Base-by-base conservation (phyloP, 2,113 vertebrate species). In the Malurus melanocephalus region DNA sequence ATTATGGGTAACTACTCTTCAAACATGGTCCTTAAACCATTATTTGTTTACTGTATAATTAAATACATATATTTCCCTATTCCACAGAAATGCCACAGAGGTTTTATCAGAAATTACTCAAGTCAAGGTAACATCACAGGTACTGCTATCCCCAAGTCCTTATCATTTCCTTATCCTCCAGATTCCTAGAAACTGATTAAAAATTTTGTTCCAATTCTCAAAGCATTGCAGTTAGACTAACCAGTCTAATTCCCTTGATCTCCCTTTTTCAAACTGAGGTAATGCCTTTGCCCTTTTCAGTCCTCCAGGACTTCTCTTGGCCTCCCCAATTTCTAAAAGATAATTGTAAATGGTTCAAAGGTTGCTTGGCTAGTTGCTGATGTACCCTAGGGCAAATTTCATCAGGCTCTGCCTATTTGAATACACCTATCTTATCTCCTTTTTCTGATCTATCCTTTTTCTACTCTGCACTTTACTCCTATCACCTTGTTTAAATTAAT, bases 281-380 rank as follows among this genome's bases (percentile, higher is more conserved):
- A 87, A 88, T 55, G 52, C 40, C 40, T 87, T 67, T 55, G 81
- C 87, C 94, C 87, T 91, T 79, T 89, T 82, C 24, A 46, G 76
- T 91, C 91, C 94, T 92, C 69, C 85, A 92, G 91, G 87, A 94
- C 67, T 60, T 87, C 79, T 80, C 81, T 12, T 49, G 72, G 87
- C 77, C 91, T 87, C 91, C 81, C 40, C 71, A 85, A 59, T 87
- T 94, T 94, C 79, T 87, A 83, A 89, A 82, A 93, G 64, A 87
- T 93, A 94, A 94, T 94, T 92, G 85, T 87, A 85, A 96, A 90
- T 91, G 91, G 95, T 94, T 89, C 95, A 93, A 95, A 96, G 95
- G 94, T 96, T 89, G 91, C 93, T 82, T 92, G 93, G 92, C 89
- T 87, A 85, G 89, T 62, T 78, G 89, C 81, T 95, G 67, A 72